Evolutionary conservation across 2,113 vertebrate genomes (phyloP).

Genomic region (Scalopus aquaticus): DNA sequence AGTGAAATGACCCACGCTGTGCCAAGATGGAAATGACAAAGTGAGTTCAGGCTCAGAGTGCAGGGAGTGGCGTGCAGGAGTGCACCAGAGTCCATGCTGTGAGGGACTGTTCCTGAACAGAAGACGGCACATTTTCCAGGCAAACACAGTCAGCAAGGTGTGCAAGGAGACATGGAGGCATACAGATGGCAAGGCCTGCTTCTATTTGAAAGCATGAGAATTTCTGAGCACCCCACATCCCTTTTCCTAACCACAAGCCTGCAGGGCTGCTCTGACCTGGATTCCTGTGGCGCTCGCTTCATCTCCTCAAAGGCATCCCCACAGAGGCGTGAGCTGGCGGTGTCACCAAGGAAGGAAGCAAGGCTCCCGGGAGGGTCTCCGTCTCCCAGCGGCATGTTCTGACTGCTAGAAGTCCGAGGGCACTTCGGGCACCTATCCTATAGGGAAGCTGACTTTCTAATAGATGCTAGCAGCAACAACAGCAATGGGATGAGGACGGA

Average conservation of each 20-base stretch:
- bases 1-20: not conserved
- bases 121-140: not conserved
- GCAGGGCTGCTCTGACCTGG: not conserved
- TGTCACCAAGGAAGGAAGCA: not conserved
- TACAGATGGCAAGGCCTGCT: not conserved
- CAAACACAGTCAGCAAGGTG: not conserved
- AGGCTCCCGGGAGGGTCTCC: not conserved
- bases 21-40: accelerated
- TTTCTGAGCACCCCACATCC: not conserved
- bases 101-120: not conserved
- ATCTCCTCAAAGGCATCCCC: not conserved
- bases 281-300: no score
- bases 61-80: not conserved
- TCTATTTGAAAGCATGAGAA: not conserved
- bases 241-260: not conserved
- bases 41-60: not conserved
- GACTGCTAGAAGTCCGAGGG: not conserved
- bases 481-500: not conserved
- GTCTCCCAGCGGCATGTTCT: not conserved
- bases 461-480: not conserved
- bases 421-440: not conserved
- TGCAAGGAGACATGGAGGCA: not conserved
- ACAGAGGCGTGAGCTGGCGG: not conserved
- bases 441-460: not conserved
- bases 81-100: not conserved